phyloP scores from a whole-genome alignment of 2,888 invertebrate genomes.

The Meandrusa payeni region DNA sequence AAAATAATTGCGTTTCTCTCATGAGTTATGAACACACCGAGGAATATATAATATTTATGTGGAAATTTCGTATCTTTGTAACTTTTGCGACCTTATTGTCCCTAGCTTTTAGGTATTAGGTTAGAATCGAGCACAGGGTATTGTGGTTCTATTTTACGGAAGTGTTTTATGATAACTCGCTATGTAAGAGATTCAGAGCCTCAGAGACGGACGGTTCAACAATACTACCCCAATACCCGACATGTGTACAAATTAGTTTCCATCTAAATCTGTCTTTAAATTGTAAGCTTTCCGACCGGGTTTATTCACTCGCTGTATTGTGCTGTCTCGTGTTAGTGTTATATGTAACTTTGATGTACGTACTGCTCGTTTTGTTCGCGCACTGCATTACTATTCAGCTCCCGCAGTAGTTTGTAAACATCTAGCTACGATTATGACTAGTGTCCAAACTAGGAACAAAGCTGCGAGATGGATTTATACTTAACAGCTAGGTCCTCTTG shows the following conservation, averaged over 20 bases:
- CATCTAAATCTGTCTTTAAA: conserved; percentile 66
- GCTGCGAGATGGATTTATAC: no score
- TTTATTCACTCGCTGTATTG: conserved; percentile 22
- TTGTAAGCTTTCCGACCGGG: conserved; percentile 35
- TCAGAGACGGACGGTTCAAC: conserved; percentile 49
- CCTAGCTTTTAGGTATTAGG: conserved; percentile 76
- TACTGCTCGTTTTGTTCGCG: conserved; percentile 1
- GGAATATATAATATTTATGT: conserved; percentile 17
- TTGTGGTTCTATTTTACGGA: conserved; percentile 79
- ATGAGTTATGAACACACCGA: no score
- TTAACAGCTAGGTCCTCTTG: no score
- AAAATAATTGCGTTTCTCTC: no score
- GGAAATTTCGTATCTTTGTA: conserved; percentile 41
- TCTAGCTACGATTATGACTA: no score
- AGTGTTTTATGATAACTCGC: conserved; percentile 64
- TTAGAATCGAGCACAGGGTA: conserved; percentile 77
- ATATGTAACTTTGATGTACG: not conserved
- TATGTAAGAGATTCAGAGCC: conserved; percentile 56
- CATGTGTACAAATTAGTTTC: conserved; percentile 61
- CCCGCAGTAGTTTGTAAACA: no score
- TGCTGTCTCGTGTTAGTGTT: conserved; percentile 9
- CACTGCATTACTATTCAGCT: no score
- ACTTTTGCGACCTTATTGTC: conserved; percentile 76
- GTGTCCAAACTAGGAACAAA: no score
- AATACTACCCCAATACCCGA: conserved; percentile 79